Conservation (phyloP, 2,797 vertebrate species). For the Pantherophis vulpinus region DNA sequence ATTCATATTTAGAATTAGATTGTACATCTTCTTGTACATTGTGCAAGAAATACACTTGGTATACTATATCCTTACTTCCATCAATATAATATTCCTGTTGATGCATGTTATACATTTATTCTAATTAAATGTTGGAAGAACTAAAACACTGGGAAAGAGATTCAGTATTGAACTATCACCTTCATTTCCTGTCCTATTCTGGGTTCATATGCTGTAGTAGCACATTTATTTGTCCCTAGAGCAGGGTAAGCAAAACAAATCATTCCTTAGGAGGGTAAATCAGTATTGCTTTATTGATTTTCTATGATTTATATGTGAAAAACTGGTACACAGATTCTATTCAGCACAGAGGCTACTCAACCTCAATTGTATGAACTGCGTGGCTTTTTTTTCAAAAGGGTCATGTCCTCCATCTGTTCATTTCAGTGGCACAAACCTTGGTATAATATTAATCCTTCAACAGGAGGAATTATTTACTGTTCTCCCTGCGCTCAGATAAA, state of each 20-base stretch:
- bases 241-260: slow-evolving; percentile 5
- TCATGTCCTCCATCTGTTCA: slow-evolving; percentile 39
- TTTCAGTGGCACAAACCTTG: slow-evolving; percentile 27
- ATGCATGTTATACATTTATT: neutral
- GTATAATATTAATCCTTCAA: slow-evolving; percentile 36
- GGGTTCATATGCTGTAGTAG: neutral
- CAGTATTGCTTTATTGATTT: slow-evolving; percentile 16
- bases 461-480: slow-evolving; percentile 43
- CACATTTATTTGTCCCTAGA: slow-evolving; percentile 13
- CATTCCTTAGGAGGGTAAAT: neutral
- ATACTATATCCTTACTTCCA: neutral
- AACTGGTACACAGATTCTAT: neutral
- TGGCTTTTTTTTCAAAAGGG: slow-evolving; percentile 6
- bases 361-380: slow-evolving; percentile 29
- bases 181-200: neutral
- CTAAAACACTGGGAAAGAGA: neutral
- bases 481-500: slow-evolving; percentile 44
- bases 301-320: slow-evolving; percentile 18
- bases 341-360: neutral
- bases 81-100: slow-evolving; percentile 15
- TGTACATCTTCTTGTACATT: slow-evolving; percentile 14
- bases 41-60: neutral
- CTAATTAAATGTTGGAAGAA: slow-evolving; percentile 21
- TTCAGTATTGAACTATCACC: slow-evolving; percentile 19
- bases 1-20: neutral